phyloP scores from a whole-genome alignment of 2,888 invertebrate genomes.

The Drosophila yooni region DNA sequence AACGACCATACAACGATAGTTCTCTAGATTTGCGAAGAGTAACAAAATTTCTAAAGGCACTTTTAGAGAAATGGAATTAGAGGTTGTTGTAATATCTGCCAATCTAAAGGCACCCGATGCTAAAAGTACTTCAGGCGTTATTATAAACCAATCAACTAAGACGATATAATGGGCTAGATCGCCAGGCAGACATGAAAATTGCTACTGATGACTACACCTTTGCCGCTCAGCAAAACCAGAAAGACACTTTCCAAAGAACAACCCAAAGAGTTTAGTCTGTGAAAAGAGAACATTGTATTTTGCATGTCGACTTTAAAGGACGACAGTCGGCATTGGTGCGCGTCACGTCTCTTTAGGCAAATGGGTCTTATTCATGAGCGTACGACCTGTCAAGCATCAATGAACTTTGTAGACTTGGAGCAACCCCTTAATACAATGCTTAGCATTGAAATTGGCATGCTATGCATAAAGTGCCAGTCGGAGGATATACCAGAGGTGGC shows the following conservation, averaged over 20 bases:
- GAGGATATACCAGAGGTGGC: constrained; percentile 40
- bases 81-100: not conserved
- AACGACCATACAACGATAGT: not conserved
- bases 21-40: not conserved
- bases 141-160: constrained; percentile 1
- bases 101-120: not conserved
- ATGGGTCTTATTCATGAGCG: constrained; percentile 59
- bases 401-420: constrained; percentile 27
- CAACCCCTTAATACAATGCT: constrained; percentile 54
- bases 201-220: not conserved
- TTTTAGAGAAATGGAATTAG: not conserved
- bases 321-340: constrained; percentile 43
- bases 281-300: constrained; percentile 10
- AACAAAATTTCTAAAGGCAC: not conserved
- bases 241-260: not conserved
- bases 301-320: constrained; percentile 55
- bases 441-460: constrained; percentile 45
- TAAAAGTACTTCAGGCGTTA: not conserved
- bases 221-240: not conserved
- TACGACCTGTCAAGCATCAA: constrained; percentile 23
- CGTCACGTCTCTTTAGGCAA: constrained; percentile 54
- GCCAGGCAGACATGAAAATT: not conserved
- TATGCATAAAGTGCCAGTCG: constrained; percentile 65
- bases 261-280: not conserved
- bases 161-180: constrained; percentile 48